Evolutionary conservation across 2,797 vertebrate genomes (phyloP).

Genomic region (Poecilia picta): DNA sequence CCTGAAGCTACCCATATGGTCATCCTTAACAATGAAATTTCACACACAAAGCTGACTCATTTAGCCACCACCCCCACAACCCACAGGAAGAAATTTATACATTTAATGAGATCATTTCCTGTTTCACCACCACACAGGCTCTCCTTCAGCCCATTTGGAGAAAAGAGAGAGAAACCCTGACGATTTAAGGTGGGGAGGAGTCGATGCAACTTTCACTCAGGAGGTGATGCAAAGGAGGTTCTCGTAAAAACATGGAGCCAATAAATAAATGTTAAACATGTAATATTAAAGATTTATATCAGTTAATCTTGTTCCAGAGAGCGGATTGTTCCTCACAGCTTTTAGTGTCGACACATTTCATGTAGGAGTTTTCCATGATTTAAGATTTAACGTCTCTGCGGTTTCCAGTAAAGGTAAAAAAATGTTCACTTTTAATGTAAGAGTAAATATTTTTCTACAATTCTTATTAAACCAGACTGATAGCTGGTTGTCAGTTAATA

Average conservation of each 20-base stretch:
- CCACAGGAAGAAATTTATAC: slow-evolving; percentile 8
- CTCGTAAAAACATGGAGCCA: neutral
- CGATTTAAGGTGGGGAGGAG: neutral
- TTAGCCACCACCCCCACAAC: neutral
- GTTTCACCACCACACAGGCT: neutral
- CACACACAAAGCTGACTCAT: slow-evolving; percentile 4
- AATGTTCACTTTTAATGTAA: neutral
- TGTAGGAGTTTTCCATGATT: neutral
- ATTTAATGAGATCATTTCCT: slow-evolving; percentile 1
- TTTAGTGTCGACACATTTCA: neutral
- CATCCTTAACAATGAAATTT: slow-evolving; percentile 8
- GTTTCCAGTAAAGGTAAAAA: neutral
- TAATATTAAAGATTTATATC: neutral
- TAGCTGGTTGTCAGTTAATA: too few relatives aligned
- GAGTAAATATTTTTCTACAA: neutral
- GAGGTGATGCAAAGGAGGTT: neutral
- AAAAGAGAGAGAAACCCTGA: neutral
- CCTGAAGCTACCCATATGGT: slow-evolving; percentile 8
- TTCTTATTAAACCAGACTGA: neutral
- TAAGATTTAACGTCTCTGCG: neutral
- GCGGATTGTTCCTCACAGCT: neutral
- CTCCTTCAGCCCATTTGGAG: neutral
- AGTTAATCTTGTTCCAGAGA: neutral
- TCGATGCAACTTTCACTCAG: neutral
- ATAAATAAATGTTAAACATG: neutral